Percentiles rank a stretch among this genome's conserved stretches.
phyloP scores from a whole-genome alignment of 2,113 vertebrate genomes.

The Tor tambroides region DNA sequence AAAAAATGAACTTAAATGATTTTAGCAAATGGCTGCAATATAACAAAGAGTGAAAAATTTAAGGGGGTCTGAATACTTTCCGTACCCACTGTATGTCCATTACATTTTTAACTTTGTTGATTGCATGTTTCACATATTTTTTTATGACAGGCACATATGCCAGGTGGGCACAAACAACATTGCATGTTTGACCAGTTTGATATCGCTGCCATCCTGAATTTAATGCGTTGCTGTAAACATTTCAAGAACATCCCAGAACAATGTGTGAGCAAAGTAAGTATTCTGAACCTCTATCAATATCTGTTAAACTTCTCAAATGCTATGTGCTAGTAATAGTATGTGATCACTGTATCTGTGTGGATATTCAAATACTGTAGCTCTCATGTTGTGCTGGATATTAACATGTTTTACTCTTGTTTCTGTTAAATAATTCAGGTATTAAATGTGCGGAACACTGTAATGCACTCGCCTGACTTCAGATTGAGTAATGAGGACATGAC shows the following conservation, averaged over 20 bases:
- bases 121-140: background rate
- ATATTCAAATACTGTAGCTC: background rate
- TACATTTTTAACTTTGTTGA: background rate
- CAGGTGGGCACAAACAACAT: conserved; percentile 47
- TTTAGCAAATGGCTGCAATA: too few species aligned
- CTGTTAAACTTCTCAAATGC: background rate
- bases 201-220: conserved; percentile 61
- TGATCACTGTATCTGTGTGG: background rate
- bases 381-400: background rate
- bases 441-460: conserved; percentile 59
- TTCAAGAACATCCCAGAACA: background rate
- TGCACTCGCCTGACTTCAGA: conserved; percentile 63
- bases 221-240: conserved; percentile 59
- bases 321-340: background rate
- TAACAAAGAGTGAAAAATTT: too few species aligned
- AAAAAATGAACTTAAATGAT: too few species aligned
- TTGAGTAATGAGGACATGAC: conserved; percentile 48
- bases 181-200: conserved; percentile 57
- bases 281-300: background rate
- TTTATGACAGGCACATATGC: conserved; percentile 68
- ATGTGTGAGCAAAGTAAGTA: conserved; percentile 3
- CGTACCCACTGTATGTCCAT: too few species aligned
- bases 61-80: too few species aligned
- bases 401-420: background rate
- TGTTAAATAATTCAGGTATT: conserved; percentile 54